Base-by-base conservation (phyloP, 2,888 invertebrate species). In the Heliconius ismenius region DNA sequence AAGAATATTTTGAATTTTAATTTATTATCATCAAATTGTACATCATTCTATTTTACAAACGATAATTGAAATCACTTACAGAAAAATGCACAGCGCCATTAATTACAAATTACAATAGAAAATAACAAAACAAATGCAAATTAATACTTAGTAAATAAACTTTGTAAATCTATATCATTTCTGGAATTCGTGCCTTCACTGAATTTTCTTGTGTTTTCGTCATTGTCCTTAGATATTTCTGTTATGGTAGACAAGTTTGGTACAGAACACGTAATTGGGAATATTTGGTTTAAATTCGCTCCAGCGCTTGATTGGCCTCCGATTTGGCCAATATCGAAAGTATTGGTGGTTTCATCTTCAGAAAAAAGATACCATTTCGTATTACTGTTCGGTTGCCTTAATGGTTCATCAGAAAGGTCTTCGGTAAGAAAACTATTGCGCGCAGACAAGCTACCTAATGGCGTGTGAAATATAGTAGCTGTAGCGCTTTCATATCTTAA, bases 181-280 rank as follows among this genome's bases (percentile, higher is more conserved):
- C 80, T 82, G 26, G 83, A 83, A 73, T 85, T 82, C 18, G 79
- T 81, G 54, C 83, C 84, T 9, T 81, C 69, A 39, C 84, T 83
- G 11, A 83, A 74, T 18, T 81, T 84, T 6, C 58, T 64, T 9
- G 76, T 78, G 74, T 79, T 79, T 21, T 80, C 81, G 13, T 78
- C 81, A 73, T 76, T 76, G 76, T 91, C 92, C 79, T 85, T 89
- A 0, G 93, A 93, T 73, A 83, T 83, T 85, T 94, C 94, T 2
- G 93, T 88, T 9, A 94, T 92, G 2, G 92, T 91, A 0, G 93
- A 93, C 2, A 94, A 83, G 80, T 94, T 83, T 0, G 94, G 94
- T 3, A 94, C 84, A 2, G 93, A 88, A 76, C 90, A 92, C 0
- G 89, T 81, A 10, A 91, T 79, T 2, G 92, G 92, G 69, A 93